phyloP scores from a whole-genome alignment of 2,888 invertebrate species.

The Spilarctia lutea region DNA sequence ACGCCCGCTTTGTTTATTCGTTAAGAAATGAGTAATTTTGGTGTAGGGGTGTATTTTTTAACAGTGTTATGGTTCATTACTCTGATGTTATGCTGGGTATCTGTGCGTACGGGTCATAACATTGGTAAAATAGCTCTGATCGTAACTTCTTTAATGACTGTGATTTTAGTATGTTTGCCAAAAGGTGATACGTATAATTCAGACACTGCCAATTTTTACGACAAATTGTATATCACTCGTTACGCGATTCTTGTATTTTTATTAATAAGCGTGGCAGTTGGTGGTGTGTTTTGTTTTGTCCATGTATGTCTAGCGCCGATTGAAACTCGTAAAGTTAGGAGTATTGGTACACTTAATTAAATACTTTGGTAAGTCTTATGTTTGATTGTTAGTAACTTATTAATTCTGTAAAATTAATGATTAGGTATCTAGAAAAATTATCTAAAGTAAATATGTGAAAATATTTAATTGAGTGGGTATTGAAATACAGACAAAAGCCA shows the following conservation, averaged over 20 bases:
- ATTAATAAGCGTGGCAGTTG: constrained; percentile 63
- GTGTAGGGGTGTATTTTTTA: constrained; percentile 89
- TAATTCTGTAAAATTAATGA: not conserved
- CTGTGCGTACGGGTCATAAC: constrained; percentile 88
- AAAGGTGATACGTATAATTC: constrained; percentile 71
- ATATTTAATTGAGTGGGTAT: too few relatives aligned
- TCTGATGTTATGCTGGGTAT: constrained; percentile 88
- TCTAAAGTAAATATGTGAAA: too few relatives aligned
- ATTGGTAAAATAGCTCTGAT: constrained; percentile 87
- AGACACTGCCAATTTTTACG: constrained; percentile 82
- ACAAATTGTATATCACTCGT: constrained; percentile 70
- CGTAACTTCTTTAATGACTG: constrained; percentile 84
- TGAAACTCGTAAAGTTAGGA: constrained; percentile 71
- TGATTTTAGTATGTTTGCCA: constrained; percentile 88
- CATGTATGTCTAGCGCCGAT: constrained; percentile 70
- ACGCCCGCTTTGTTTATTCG: constrained; percentile 47
- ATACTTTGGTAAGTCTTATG: constrained; percentile 63
- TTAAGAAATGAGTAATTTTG: constrained; percentile 81
- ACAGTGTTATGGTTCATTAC: constrained; percentile 88
- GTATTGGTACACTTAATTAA: constrained; percentile 64
- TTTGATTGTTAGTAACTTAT: constrained; percentile 28
- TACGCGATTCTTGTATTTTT: constrained; percentile 66
- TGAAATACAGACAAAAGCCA: too few relatives aligned
- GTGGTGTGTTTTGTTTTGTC: constrained; percentile 67
- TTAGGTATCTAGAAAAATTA: too few relatives aligned